A percentile compares a stretch with the other conserved stretches of the same genome.
These are phyloP conservation scores for Enteromius treurensis DNA, from an alignment of 2,797 vertebrate species.

Conservation along the genomic window DNA sequence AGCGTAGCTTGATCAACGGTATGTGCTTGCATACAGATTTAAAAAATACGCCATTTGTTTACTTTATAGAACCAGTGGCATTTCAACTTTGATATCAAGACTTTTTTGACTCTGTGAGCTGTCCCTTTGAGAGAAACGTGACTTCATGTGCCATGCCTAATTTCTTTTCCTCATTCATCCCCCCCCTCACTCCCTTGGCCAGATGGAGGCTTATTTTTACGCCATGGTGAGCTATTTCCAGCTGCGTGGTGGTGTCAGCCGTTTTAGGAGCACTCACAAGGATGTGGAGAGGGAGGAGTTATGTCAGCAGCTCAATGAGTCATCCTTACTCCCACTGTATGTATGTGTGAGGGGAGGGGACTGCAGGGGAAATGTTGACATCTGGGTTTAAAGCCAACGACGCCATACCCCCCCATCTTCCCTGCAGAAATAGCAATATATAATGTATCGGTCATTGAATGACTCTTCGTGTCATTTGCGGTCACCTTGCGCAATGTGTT, in stretches of 20 bases:
- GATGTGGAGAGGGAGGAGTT: slow-evolving; percentile 64
- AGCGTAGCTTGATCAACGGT: too few relatives aligned
- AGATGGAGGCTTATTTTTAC: slow-evolving; percentile 50
- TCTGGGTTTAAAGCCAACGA: slow-evolving; percentile 33
- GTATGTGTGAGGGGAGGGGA: slow-evolving; percentile 37
- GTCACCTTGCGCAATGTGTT: slow-evolving; percentile 20
- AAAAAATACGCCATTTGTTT: neutral
- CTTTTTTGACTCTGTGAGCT: neutral
- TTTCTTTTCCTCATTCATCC: slow-evolving; percentile 45
- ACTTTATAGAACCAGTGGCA: neutral
- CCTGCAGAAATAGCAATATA: slow-evolving; percentile 10
- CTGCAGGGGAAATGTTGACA: slow-evolving; percentile 49
- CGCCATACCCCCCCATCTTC: slow-evolving; percentile 5
- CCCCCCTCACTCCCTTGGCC: slow-evolving; percentile 22
- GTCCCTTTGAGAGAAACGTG: slow-evolving; percentile 48
- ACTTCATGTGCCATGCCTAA: slow-evolving; percentile 46
- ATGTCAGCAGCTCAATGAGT: slow-evolving; percentile 69
- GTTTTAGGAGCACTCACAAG: slow-evolving; percentile 63
- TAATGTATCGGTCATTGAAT: slow-evolving; percentile 1
- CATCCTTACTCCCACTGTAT: slow-evolving; percentile 61
- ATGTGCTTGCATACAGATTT: neutral
- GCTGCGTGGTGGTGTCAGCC: slow-evolving; percentile 53
- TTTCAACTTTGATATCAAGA: neutral
- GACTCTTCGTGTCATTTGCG: slow-evolving; percentile 34
- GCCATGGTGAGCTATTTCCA: slow-evolving; percentile 49